A percentile compares a stretch with the other conserved stretches of the same genome.
These are phyloP conservation scores for Eupeodes latifasciatus DNA, from an alignment of 2,888 invertebrate species.

Conservation along the genomic window DNA sequence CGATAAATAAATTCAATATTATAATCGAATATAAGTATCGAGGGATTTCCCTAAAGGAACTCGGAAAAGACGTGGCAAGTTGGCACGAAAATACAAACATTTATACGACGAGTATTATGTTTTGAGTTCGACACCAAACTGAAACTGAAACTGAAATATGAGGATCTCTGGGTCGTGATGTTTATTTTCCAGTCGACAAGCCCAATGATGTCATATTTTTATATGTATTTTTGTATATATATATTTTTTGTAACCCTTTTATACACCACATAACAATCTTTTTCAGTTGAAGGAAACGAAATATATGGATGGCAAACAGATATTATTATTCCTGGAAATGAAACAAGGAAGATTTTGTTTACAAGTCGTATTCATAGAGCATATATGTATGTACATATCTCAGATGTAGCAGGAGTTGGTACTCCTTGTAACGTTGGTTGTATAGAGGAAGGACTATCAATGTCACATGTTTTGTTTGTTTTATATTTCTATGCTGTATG, in stretches of 20 bases:
- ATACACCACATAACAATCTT: neutral
- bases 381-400: neutral
- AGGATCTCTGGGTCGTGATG: neutral
- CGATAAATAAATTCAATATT: slow-evolving; percentile 34
- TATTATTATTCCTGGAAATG: slow-evolving; percentile 14
- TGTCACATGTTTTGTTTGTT: no score
- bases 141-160: neutral
- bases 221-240: no score
- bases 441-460: no score
- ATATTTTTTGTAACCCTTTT: neutral
- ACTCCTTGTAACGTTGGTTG: no score
- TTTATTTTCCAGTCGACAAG: slow-evolving; percentile 32
- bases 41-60: neutral
- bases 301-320: slow-evolving; percentile 16
- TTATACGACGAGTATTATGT: neutral
- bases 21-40: slow-evolving; percentile 17
- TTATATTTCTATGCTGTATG: no score
- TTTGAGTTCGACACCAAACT: neutral
- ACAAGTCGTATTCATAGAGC: neutral
- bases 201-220: slow-evolving; percentile 43
- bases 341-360: neutral
- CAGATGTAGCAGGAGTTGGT: neutral
- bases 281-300: neutral
- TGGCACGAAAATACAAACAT: slow-evolving; percentile 22
- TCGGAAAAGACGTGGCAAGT: slow-evolving; percentile 18